phyloP scores from a whole-genome alignment of 2,113 vertebrate genomes.

The Amazona vittata region DNA sequence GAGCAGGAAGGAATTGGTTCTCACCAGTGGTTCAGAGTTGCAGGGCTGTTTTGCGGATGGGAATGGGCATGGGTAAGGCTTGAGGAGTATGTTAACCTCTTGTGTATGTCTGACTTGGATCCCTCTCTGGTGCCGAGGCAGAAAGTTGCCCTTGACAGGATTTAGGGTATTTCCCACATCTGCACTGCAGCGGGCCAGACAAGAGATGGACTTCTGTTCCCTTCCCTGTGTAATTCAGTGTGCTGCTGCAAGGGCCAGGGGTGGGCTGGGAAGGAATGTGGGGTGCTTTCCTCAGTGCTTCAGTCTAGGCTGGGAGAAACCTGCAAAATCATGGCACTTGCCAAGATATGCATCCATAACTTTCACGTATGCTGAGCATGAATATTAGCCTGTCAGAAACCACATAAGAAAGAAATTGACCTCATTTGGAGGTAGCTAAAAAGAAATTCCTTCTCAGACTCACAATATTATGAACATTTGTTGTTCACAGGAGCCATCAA shows the following conservation, averaged over 20 bases:
- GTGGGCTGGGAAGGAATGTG: neutral
- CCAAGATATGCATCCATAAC: neutral
- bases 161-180: accelerated
- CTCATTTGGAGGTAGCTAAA: neutral
- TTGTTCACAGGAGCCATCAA: neutral
- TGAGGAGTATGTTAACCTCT: accelerated
- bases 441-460: neutral
- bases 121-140: neutral
- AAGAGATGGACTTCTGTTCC: accelerated
- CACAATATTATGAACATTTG: neutral
- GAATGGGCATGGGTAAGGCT: accelerated
- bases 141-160: neutral
- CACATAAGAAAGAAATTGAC: neutral
- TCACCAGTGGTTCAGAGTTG: neutral
- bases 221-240: accelerated
- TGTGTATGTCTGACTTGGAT: accelerated
- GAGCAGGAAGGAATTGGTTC: accelerated
- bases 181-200: neutral
- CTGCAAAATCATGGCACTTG: neutral
- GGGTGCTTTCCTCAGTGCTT: neutral
- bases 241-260: accelerated
- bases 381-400: slow-evolving; percentile 13
- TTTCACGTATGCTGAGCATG: neutral
- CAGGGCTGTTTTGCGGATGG: neutral
- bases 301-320: neutral